Percentiles rank a stretch among this genome's conserved stretches.
phyloP scores from a whole-genome alignment of 1,140 invertebrate genomes.

The Drosophila mauritiana region DNA sequence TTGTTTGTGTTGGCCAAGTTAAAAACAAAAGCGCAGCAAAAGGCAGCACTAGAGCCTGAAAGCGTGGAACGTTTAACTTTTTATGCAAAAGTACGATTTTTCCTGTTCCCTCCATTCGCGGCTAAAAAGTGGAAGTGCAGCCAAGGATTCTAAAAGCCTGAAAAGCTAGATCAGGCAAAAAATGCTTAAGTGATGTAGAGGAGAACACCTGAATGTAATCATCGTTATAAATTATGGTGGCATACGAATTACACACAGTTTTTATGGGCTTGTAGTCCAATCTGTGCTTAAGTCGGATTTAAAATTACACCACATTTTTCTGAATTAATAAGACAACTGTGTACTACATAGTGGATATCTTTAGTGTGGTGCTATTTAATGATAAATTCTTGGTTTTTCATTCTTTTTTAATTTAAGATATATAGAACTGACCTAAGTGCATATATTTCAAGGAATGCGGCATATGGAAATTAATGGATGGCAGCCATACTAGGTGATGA shows the following conservation, averaged over 20 bases:
- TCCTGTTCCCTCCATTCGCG: constrained; percentile 6
- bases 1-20: constrained; percentile 23
- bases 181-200: constrained; percentile 12
- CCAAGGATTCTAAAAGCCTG: background rate
- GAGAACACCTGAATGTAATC: constrained; percentile 13
- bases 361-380: no score
- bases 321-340: no score
- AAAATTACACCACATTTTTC: background rate
- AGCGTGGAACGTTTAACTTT: constrained; percentile 46
- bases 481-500: background rate
- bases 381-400: no score
- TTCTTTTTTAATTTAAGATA: no score
- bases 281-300: background rate
- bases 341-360: no score
- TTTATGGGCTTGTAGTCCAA: background rate
- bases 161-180: constrained; percentile 20
- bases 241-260: background rate
- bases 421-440: no score
- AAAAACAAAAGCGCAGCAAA: constrained; percentile 38
- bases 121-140: constrained; percentile 30
- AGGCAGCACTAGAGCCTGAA: constrained; percentile 35
- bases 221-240: constrained; percentile 8
- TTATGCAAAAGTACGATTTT: constrained; percentile 15
- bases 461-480: background rate
- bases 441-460: no score